A percentile compares a stretch with the other conserved stretches of the same genome.
Conservation (phyloP, 2,888 invertebrate species). For the Petrolisthes manimaculis region DNA sequence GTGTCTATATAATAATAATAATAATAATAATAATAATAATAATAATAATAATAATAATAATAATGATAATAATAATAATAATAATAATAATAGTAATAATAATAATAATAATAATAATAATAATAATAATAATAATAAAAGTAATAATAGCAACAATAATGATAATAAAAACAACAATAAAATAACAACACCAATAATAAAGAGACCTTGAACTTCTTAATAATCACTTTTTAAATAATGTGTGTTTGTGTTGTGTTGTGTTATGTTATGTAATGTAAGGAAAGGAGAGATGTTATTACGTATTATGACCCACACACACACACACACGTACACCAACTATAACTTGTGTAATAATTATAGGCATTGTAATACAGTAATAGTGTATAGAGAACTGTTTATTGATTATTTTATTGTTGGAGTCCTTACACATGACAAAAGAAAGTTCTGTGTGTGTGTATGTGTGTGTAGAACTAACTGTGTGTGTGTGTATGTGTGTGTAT, state of each 20-base stretch:
- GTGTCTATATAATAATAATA: not conserved
- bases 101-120: no score
- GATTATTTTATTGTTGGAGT: no score
- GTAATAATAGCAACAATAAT: no score
- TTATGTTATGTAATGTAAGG: not conserved
- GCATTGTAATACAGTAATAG: no score
- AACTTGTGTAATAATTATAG: not conserved
- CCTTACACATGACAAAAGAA: no score
- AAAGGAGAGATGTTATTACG: no score
- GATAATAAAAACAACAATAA: no score
- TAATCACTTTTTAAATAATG: no score
- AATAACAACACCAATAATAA: no score
- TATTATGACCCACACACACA: not conserved
- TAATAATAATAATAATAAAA: no score
- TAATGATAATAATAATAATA: not conserved
- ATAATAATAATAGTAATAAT: not conserved
- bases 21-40: not conserved
- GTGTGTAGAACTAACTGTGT: not conserved
- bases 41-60: not conserved
- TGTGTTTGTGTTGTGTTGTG: not conserved
- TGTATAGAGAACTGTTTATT: no score
- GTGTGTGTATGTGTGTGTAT: constrained; percentile 6
- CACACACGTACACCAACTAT: not conserved
- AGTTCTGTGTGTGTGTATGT: not conserved
- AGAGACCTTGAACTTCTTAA: no score